A percentile compares a stretch with the other conserved stretches of the same genome.
Evolutionary conservation across 2,888 invertebrate species (phyloP).

Genomic region (Aplocera efformata): DNA sequence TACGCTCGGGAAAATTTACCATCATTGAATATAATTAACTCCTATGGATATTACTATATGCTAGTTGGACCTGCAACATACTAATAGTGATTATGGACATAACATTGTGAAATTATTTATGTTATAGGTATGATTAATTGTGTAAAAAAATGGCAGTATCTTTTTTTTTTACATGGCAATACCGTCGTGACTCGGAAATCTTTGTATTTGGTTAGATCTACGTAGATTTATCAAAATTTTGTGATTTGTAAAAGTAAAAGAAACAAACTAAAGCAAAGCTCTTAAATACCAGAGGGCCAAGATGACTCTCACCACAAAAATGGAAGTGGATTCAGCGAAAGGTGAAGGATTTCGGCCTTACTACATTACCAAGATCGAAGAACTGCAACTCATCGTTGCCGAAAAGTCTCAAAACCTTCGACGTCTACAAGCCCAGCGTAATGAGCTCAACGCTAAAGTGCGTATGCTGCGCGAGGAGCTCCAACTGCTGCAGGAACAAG

Average conservation of each 20-base stretch:
- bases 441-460: conserved; percentile 99
- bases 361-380: conserved; percentile 98
- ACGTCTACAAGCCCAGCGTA: conserved; percentile 97
- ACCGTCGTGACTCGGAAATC: conserved; percentile 46
- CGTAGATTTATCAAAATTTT: conserved; percentile 4
- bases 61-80: too few species aligned
- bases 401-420: conserved; percentile 98
- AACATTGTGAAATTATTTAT: too few species aligned
- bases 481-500: conserved; percentile 97
- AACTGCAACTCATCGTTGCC: conserved; percentile 96
- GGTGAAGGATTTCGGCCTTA: conserved; percentile 97
- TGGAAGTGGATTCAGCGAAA: conserved; percentile 87
- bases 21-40: too few species aligned
- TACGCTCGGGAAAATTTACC: too few species aligned
- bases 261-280: not conserved
- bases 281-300: conserved; percentile 19
- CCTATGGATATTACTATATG: too few species aligned
- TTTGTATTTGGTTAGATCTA: too few species aligned
- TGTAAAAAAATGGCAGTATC: conserved; percentile 20
- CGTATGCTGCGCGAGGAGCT: conserved; percentile 98
- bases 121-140: too few species aligned
- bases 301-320: conserved; percentile 75
- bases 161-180: conserved; percentile 22
- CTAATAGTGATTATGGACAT: too few species aligned
- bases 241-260: not conserved